phyloP scores from a whole-genome alignment of 1,140 invertebrate species.

The Diabrotica virgifera region DNA sequence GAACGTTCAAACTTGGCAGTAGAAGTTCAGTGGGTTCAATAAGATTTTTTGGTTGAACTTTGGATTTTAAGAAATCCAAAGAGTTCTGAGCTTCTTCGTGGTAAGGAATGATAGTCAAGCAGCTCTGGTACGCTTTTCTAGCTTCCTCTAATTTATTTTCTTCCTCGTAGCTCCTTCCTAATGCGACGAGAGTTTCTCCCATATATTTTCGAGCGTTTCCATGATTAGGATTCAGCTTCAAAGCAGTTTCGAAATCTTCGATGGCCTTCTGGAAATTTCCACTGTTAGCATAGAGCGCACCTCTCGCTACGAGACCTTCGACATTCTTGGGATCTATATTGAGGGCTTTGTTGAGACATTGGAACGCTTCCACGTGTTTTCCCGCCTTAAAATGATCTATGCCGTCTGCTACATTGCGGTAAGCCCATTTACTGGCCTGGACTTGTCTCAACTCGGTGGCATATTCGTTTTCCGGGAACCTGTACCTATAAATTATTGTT shows the following conservation, averaged over 20 bases:
- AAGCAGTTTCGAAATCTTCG: conserved; percentile 88
- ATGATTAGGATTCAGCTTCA: conserved; percentile 84
- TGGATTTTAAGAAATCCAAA: conserved; percentile 71
- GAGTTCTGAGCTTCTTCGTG: conserved; percentile 83
- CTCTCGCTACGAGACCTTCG: conserved; percentile 89
- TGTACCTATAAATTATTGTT: conserved; percentile 54
- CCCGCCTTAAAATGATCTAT: conserved; percentile 92
- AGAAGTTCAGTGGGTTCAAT: conserved; percentile 59
- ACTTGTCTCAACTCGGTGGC: conserved; percentile 78
- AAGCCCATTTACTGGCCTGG: conserved; percentile 91
- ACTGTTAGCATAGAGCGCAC: conserved; percentile 91
- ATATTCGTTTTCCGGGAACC: conserved; percentile 76
- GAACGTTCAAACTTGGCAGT: conserved; percentile 49
- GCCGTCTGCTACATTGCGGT: conserved; percentile 86
- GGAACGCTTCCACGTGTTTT: conserved; percentile 88
- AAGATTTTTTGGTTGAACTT: conserved; percentile 56
- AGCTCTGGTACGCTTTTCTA: conserved; percentile 78
- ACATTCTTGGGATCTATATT: conserved; percentile 90
- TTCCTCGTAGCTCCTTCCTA: conserved; percentile 79
- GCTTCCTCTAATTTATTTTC: conserved; percentile 83
- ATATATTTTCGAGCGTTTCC: conserved; percentile 94
- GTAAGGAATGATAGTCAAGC: conserved; percentile 73
- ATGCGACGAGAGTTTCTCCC: conserved; percentile 85
- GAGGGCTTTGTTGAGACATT: conserved; percentile 90
- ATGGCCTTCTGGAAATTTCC: conserved; percentile 91